phyloP scores from a whole-genome alignment of 1,140 invertebrate genomes.

The Drosophila grimshawi region DNA sequence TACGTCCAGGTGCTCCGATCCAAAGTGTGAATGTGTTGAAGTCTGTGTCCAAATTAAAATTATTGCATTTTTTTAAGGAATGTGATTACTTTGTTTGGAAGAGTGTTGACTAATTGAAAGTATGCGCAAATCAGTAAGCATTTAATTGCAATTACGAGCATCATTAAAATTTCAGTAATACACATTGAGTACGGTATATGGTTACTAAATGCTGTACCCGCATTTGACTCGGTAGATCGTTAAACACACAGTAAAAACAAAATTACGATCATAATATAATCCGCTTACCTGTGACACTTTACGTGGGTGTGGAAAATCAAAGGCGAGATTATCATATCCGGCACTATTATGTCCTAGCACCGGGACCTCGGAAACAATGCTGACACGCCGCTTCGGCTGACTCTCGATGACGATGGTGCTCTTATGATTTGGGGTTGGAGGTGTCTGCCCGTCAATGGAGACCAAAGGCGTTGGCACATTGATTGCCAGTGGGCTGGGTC shows the following conservation, averaged over 20 bases:
- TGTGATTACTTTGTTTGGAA: not conserved
- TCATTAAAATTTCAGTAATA: slow-evolving; percentile 30
- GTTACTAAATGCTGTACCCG: not conserved
- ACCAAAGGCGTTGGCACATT: slow-evolving; percentile 27
- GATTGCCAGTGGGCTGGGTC: slow-evolving; percentile 39
- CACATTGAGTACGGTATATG: slow-evolving; percentile 2
- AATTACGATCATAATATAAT: slow-evolving; percentile 45
- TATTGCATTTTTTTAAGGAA: not conserved
- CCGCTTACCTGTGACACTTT: slow-evolving; percentile 83
- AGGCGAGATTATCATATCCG: slow-evolving; percentile 80
- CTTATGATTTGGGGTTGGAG: slow-evolving; percentile 46
- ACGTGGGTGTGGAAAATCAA: slow-evolving; percentile 70
- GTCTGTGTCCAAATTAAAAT: slow-evolving; percentile 44
- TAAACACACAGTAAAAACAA: slow-evolving; percentile 19
- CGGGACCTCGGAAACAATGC: slow-evolving; percentile 76
- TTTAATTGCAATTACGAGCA: slow-evolving; percentile 13
- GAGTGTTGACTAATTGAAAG: slow-evolving; percentile 29
- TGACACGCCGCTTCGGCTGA: slow-evolving; percentile 81
- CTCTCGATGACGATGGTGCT: slow-evolving; percentile 75
- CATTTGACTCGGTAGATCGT: not conserved
- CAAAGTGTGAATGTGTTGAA: slow-evolving; percentile 73
- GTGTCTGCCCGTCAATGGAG: slow-evolving; percentile 6
- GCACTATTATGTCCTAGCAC: slow-evolving; percentile 29
- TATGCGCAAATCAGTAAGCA: slow-evolving; percentile 11
- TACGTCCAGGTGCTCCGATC: slow-evolving; percentile 85